Evolutionary conservation across 2,888 invertebrate species (phyloP).

Genomic region (Erannis defoliaria): DNA sequence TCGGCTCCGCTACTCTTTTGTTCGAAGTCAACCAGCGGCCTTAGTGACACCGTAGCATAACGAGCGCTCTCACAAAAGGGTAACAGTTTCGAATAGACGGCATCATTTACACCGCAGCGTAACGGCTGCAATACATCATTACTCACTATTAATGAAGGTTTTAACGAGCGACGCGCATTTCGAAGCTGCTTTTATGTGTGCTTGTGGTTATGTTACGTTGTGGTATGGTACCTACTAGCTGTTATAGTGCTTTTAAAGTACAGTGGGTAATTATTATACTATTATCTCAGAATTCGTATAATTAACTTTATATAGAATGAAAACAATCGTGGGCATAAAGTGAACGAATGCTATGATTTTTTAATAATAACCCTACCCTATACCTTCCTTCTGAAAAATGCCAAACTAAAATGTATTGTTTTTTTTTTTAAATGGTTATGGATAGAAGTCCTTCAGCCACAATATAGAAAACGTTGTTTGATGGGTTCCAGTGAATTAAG

Average conservation of each 20-base stretch:
- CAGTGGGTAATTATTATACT: neutral
- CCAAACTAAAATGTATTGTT: no score
- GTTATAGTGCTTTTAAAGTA: neutral
- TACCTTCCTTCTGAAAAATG: no score
- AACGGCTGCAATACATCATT: conserved; percentile 39
- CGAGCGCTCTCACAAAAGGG: conserved; percentile 37
- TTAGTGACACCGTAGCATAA: conserved; percentile 36
- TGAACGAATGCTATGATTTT: no score
- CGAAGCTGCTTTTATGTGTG: conserved; percentile 26
- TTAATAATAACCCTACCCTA: no score
- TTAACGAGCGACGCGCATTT: conserved; percentile 41
- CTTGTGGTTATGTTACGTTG: conserved; percentile 4
- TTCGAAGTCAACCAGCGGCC: conserved; percentile 28
- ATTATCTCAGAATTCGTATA: no score
- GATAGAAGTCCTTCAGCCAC: no score
- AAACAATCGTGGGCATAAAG: no score
- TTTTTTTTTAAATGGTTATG: no score
- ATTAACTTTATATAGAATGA: no score
- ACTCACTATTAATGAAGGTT: conserved; percentile 40
- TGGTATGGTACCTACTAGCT: neutral
- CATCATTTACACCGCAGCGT: conserved; percentile 41
- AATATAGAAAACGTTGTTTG: no score
- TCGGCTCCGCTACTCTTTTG: conserved; percentile 20
- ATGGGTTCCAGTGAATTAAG: no score
- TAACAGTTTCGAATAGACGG: conserved; percentile 37